These are phyloP conservation scores for Cistogaster globosa DNA, from an alignment of 2,888 invertebrate species.

Conservation along the genomic window DNA sequence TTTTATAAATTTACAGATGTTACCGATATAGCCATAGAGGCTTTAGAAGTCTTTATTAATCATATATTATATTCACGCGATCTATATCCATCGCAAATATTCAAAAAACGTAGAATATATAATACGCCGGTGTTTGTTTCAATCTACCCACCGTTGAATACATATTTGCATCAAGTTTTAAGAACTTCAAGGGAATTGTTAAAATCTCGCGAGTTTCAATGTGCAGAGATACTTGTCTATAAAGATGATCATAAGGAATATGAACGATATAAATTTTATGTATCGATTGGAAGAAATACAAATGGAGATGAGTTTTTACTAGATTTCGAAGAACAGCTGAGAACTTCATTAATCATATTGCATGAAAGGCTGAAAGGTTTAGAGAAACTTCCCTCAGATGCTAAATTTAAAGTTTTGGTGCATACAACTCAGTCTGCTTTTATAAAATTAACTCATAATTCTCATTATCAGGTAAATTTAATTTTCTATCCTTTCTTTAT, in stretches of 20 bases:
- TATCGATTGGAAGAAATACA: constrained; percentile 8
- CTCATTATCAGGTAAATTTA: constrained; percentile 76
- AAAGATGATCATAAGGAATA: constrained; percentile 72
- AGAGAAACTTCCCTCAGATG: constrained; percentile 75
- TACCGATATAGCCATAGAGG: constrained; percentile 78
- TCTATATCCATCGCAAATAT: constrained; percentile 80
- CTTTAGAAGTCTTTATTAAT: constrained; percentile 80
- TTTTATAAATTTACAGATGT: constrained; percentile 24
- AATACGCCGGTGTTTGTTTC: constrained; percentile 79
- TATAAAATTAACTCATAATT: constrained; percentile 76
- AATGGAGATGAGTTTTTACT: constrained; percentile 77
- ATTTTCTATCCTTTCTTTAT: neutral
- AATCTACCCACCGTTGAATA: constrained; percentile 79
- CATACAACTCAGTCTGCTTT: constrained; percentile 80
- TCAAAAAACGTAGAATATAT: constrained; percentile 79
- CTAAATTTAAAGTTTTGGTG: constrained; percentile 78
- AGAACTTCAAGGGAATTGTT: constrained; percentile 76
- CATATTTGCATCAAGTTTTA: constrained; percentile 78
- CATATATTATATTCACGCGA: constrained; percentile 80
- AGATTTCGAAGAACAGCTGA: constrained; percentile 79
- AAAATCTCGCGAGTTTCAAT: constrained; percentile 72
- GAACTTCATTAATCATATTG: constrained; percentile 77
- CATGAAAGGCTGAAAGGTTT: constrained; percentile 78
- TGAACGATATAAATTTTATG: constrained; percentile 73
- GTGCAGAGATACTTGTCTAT: constrained; percentile 78